Evolutionary conservation across 2,113 vertebrate species (phyloP).

Genomic region (Pterocles orientalis): DNA sequence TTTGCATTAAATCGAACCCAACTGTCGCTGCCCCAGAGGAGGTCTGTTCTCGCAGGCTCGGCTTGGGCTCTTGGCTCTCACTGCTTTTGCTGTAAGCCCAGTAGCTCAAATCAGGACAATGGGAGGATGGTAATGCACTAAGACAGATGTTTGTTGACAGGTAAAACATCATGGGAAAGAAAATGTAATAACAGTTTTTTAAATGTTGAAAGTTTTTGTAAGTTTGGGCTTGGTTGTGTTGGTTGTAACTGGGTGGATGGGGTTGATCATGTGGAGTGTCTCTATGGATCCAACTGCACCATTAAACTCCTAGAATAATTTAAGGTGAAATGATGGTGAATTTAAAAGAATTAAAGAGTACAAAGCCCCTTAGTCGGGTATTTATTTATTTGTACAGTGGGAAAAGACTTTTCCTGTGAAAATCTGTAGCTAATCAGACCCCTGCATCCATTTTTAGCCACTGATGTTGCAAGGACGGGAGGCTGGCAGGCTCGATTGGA

Average conservation of each 20-base stretch:
- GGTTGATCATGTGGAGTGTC: background rate
- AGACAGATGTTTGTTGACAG: background rate
- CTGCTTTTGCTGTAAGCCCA: background rate
- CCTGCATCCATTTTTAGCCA: background rate
- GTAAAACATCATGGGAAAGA: background rate
- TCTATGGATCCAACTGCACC: background rate
- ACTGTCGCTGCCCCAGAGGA: slow-evolving; percentile 14
- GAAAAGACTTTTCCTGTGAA: background rate
- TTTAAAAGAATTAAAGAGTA: background rate
- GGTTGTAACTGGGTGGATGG: background rate
- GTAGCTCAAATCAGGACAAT: background rate
- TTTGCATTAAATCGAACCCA: slow-evolving; percentile 4
- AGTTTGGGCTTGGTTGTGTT: background rate
- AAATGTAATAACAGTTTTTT: background rate
- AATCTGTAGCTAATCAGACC: background rate
- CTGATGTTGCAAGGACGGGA: background rate
- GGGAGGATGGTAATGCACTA: background rate
- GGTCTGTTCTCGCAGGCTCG: slow-evolving; percentile 38
- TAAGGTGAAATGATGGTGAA: background rate
- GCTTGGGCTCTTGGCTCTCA: background rate
- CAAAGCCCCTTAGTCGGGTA: background rate
- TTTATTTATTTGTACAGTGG: background rate
- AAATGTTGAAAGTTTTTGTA: background rate
- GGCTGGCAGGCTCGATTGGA: background rate
- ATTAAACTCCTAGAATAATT: background rate